These are phyloP conservation scores for Troglohyphantes excavatus DNA, from an alignment of 2,888 invertebrate genomes.

Conservation along the genomic window DNA sequence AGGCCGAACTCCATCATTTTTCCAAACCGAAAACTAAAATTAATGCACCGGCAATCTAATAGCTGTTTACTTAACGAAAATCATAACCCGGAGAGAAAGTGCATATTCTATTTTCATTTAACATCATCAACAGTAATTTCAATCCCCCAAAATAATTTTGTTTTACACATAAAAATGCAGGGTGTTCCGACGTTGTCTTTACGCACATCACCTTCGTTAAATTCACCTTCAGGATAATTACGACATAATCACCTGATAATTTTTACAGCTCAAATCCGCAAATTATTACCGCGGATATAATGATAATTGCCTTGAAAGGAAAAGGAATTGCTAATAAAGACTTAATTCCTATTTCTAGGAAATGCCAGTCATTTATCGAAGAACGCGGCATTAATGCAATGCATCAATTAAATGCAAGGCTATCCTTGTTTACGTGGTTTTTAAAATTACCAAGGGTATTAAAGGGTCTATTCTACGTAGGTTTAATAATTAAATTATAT, in stretches of 20 bases:
- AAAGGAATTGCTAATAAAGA: slow-evolving; percentile 23
- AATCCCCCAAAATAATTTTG: slow-evolving; percentile 7
- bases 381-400: slow-evolving; percentile 52
- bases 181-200: slow-evolving; percentile 1
- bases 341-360: slow-evolving; percentile 48
- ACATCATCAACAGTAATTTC: slow-evolving; percentile 32
- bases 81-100: neutral
- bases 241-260: slow-evolving; percentile 42
- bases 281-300: slow-evolving; percentile 37
- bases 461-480: slow-evolving; percentile 9
- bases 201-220: neutral
- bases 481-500: slow-evolving; percentile 45
- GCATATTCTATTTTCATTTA: slow-evolving; percentile 4
- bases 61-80: neutral
- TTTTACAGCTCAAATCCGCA: slow-evolving; percentile 6
- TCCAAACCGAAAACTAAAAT: too few relatives aligned
- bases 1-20: too few relatives aligned
- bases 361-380: slow-evolving; percentile 56
- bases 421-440: slow-evolving; percentile 32
- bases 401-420: slow-evolving; percentile 39
- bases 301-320: slow-evolving; percentile 54
- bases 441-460: slow-evolving; percentile 33
- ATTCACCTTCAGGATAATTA: slow-evolving; percentile 38
- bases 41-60: too few relatives aligned
- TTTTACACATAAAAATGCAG: neutral